Base-by-base conservation (phyloP, 2,797 vertebrate species). In the Sebastes variabilis region DNA sequence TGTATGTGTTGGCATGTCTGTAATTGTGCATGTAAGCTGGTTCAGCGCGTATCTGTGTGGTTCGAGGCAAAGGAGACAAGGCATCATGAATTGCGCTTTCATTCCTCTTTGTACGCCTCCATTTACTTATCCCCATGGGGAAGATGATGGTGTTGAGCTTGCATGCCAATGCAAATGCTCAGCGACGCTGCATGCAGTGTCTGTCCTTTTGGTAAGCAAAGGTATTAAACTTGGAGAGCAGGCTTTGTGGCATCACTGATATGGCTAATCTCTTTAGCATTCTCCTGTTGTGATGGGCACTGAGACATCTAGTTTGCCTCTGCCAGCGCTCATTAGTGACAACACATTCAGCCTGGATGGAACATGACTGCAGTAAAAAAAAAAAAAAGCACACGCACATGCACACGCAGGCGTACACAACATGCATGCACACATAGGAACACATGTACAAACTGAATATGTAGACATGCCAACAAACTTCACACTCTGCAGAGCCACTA, bases 201-300 rank as follows among this genome's bases (percentile, higher is more conserved):
- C 59, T 86, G 75, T 90, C 64, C 79, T 88, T 85, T 87, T 80
- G 74, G 72, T 83, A 72, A 85, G 89, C 79, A 72, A 75, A 87
- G 85, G 89, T 90, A 90, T 90, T 88, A 85, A 86, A 92, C 80
- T 84, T 85, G 61, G 82, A 89, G 83, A 88, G 83, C 61, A 59
- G 85, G 79, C 79, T 88, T 85, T 88, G 83, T 91, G 82, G 83
- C 82, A 74, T 52, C 64, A 68, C 72, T 81, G 81, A 90, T 82
- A 85, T 29, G 66, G 88, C 82, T 92, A 89, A 93, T 92, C 86
- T 89, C 82, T 78, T 92, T 87, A 91, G 79, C 87, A 81, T 91
- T 89, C 89, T 79, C 81, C 87, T 81, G 76, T 78, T 85, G 89
- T 82, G 72, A 80, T 83, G 87, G 85, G 75, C 82, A 87, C 78